Base-by-base conservation (phyloP, 2,113 vertebrate species). In the Callocephalon fimbriatum region DNA sequence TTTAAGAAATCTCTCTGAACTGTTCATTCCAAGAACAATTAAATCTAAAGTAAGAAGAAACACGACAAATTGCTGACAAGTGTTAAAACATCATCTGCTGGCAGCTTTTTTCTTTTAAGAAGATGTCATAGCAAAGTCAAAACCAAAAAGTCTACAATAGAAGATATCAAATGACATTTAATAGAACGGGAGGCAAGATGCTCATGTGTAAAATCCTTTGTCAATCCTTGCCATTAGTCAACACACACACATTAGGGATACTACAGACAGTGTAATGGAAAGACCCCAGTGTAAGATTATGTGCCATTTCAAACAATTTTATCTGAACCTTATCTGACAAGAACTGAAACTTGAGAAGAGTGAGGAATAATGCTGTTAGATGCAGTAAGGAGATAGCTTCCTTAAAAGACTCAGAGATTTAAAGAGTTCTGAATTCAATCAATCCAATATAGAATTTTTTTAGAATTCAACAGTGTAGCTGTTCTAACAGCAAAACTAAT, bases 91-190 rank as follows among this genome's bases (percentile, higher is more conserved):
- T 88, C 61, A 73, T 86, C 86, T 76, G 32, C 62, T 86, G 50
- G 38, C 82, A 93, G 62, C 35, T 93, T 85, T 73, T 89, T 95
- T 71, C 70, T 92, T 88, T 86, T 73, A 63, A 84, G 56, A 59
- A 72, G 56, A 59, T 95, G 75, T 83, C 90, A 92, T 6, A 86
- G 88, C 62, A 90, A 91, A 95, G 74, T 93, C 93, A 96, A 88
- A 95, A 61, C 5, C 16, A 82, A 90, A 54, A 76, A 35, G 2
- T 35, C 51, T 88, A 59, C 54, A 70, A 65, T 0, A 42, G 71
- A 93, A 92, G 67, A 62, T 93, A 96, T 83, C 94, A 96, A 95
- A 84, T 88, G 87, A 96, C 91, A 91, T 88, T 97, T 95, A 94
- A 86, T 66, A 85, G 42, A 85, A 82, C 51, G 72, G 0, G 37